Evolutionary conservation across 2,797 vertebrate genomes (phyloP).

Genomic region (Moxostoma hubbsi): DNA sequence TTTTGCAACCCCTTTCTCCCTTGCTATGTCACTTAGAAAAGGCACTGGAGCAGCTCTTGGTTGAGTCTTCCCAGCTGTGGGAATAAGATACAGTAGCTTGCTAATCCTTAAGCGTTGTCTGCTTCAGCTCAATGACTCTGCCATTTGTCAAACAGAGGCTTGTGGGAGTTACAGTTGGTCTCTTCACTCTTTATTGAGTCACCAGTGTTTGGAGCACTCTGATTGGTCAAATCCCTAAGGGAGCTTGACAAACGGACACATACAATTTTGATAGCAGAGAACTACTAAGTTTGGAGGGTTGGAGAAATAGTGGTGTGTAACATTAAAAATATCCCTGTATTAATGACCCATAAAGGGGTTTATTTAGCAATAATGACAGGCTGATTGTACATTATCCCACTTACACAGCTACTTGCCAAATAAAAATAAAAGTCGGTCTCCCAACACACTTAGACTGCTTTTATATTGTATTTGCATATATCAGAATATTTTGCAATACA

Average conservation of each 20-base stretch:
- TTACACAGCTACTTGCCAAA: no score
- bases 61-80: constrained; percentile 43
- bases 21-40: constrained; percentile 33
- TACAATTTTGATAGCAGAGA: constrained; percentile 41
- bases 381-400: no score
- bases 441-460: no score
- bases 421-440: no score
- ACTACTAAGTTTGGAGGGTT: constrained; percentile 25
- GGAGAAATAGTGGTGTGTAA: not conserved
- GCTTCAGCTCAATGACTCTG: constrained; percentile 56
- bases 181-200: constrained; percentile 55
- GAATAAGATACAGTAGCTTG: constrained; percentile 49
- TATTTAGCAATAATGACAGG: no score
- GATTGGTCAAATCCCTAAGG: constrained; percentile 46
- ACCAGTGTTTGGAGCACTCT: constrained; percentile 41
- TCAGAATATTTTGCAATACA: no score
- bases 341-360: no score
- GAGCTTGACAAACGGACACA: constrained; percentile 27
- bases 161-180: constrained; percentile 48
- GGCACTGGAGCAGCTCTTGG: constrained; percentile 28
- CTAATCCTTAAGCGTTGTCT: constrained; percentile 50
- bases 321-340: not conserved
- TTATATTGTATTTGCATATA: no score
- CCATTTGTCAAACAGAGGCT: constrained; percentile 53
- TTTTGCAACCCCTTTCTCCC: constrained; percentile 24